Base-by-base conservation (phyloP, 2,113 vertebrate species). In the Protomyctophum bolini region DNA sequence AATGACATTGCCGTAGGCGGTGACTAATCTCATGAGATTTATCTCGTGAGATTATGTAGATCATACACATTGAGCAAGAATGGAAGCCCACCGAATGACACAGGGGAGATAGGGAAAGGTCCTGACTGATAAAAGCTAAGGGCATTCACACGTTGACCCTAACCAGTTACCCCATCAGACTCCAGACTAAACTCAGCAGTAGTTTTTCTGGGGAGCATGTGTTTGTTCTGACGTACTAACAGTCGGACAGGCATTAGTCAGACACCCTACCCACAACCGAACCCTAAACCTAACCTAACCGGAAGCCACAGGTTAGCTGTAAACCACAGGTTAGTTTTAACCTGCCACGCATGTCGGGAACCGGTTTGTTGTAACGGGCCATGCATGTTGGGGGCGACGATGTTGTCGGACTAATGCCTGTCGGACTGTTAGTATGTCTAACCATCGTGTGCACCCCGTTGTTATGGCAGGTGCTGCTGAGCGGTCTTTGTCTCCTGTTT, bases 401-500 rank as follows among this genome's bases (percentile, higher is more conserved):
- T 21, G 21, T 21, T 21, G 21, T 21, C 21, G 21, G 21, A 21
- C 21, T 21, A 21, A 21, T 21, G 21, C 21, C 21, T 21, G 21
- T 21, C 21, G 21, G 21, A 21, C 21, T 21, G 21, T 21, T 21
- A 21, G 21, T 21, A 21, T 21, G 21, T 21, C 21, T 21, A 21
- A 21, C 21, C 21, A 21, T 21, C 21, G 21, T 21, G 2, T 21
- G 21, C 21, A 21, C 21, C 21, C 21, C 21, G 21, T 21, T 21
- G 1, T 76, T 70, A 50, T 81, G 70, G 66, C 84, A 81, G 79
- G 86, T 82, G 58, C 75, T 45, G 52, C 71, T 73, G 79, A 83
- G 68, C 70, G 21, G 56, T 71, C 46, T 51, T 68, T 81, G 76
- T 63, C 65, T 9, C 3, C 11, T 61, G 69, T n/a, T 69, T 56